Evolutionary conservation across 2,888 invertebrate species (phyloP).

Genomic region (Aphidius colemani): DNA sequence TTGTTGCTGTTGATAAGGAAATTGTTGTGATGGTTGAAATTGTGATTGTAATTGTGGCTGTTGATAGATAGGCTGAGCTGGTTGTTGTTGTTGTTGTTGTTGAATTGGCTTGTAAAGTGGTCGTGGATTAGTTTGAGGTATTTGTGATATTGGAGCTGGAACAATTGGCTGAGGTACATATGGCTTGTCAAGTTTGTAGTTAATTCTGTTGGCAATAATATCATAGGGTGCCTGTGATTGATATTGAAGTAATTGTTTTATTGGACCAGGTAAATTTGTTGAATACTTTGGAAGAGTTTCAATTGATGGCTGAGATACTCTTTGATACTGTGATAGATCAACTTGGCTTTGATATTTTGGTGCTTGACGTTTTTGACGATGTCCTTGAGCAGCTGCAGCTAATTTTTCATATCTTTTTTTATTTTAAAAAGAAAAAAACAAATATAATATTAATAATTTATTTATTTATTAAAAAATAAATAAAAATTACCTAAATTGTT

Average conservation of each 20-base stretch:
- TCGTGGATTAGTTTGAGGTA: constrained; percentile 1
- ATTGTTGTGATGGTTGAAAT: constrained; percentile 11
- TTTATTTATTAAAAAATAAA: background rate
- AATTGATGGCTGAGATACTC: constrained; percentile 38
- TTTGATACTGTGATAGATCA: constrained; percentile 35
- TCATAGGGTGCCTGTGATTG: constrained; percentile 43
- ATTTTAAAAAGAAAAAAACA: too few relatives aligned
- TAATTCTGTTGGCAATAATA: constrained; percentile 52
- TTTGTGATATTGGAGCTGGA: constrained; percentile 23
- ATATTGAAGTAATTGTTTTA: constrained; percentile 38
- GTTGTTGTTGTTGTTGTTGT: constrained; percentile 12
- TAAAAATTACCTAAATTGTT: constrained; percentile 47
- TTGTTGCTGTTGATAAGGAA: constrained; percentile 33
- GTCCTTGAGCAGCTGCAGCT: constrained; percentile 34
- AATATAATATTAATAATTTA: background rate
- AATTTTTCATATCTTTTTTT: constrained; percentile 39
- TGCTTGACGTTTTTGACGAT: constrained; percentile 37
- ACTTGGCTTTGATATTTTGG: constrained; percentile 30
- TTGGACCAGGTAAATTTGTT: constrained; percentile 33
- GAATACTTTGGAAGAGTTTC: constrained; percentile 39
- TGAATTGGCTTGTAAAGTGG: background rate
- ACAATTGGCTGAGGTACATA: constrained; percentile 51
- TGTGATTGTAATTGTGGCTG: constrained; percentile 9
- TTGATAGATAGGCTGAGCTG: background rate
- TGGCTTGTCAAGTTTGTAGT: constrained; percentile 47